A percentile compares a stretch with the other conserved stretches of the same genome.
These are phyloP conservation scores for Gobiocypris rarus DNA, from an alignment of 2,113 vertebrate genomes.

Conservation along the genomic window DNA sequence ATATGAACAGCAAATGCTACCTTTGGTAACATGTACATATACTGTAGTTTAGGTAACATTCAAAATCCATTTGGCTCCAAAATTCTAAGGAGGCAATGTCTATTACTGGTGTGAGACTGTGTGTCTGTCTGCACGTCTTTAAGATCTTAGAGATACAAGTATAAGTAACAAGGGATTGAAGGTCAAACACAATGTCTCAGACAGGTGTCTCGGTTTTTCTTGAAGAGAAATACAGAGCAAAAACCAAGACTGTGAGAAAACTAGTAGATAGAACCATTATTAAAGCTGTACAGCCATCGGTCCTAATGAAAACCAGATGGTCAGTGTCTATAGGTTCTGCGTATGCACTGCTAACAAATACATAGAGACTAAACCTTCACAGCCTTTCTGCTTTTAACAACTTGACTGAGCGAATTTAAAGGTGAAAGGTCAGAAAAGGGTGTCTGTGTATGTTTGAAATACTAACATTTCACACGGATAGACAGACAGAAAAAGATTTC, in stretches of 20 bases:
- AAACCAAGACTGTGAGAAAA: conserved; percentile 23
- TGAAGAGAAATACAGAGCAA: conserved; percentile 15
- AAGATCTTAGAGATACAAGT: not conserved
- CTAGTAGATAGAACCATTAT: conserved; percentile 26
- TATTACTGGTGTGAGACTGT: not conserved
- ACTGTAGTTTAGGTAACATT: too few species aligned
- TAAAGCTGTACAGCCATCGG: conserved; percentile 1
- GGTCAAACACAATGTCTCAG: conserved; percentile 34
- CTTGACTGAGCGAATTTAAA: not conserved
- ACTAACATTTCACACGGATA: conserved; percentile 36
- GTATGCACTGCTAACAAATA: conserved; percentile 10
- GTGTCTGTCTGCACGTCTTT: not conserved
- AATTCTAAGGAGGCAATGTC: not conserved
- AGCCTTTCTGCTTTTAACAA: conserved; percentile 21
- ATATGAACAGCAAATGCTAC: too few species aligned
- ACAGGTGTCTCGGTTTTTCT: conserved; percentile 8
- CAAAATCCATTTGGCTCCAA: too few species aligned
- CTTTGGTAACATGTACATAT: too few species aligned
- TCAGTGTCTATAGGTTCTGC: not conserved
- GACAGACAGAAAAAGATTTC: conserved; percentile 33
- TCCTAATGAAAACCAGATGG: conserved; percentile 36
- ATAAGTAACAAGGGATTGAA: conserved; percentile 38
- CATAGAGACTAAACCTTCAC: conserved; percentile 21
- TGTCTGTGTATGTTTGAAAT: conserved; percentile 33
- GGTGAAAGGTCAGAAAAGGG: conserved; percentile 30